A percentile compares a stretch with the other conserved stretches of the same genome.
These are phyloP conservation scores for Sebastes flavidus DNA, from an alignment of 2,797 vertebrate species.

Conservation along the genomic window DNA sequence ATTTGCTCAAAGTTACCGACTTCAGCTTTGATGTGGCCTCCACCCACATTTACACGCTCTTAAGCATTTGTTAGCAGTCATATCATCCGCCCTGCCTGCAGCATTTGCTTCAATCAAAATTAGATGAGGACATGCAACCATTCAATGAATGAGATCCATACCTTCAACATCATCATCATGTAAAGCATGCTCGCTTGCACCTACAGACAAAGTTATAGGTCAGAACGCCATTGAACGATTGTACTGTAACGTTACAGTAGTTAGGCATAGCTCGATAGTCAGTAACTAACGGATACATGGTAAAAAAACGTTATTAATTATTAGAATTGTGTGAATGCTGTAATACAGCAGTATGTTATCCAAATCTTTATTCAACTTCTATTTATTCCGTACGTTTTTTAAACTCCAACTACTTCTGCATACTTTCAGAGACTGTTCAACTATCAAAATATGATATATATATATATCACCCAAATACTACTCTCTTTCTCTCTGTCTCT, in stretches of 20 bases:
- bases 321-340: no score
- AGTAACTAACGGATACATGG: neutral
- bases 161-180: conserved; percentile 51
- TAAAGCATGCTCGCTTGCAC: conserved; percentile 13
- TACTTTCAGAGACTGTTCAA: no score
- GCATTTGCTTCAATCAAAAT: neutral
- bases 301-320: neutral
- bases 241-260: neutral
- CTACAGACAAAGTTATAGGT: conserved; percentile 58
- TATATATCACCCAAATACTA: no score
- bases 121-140: neutral
- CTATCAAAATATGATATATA: no score
- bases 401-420: no score
- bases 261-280: neutral
- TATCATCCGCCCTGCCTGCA: neutral
- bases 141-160: conserved; percentile 8
- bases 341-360: no score
- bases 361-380: no score
- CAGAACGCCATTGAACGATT: conserved; percentile 11
- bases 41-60: neutral
- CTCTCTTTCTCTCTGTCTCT: no score
- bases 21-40: neutral
- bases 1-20: no score
- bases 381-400: no score
- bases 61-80: neutral